These are phyloP conservation scores for Pseudochaenichthys georgianus DNA, from an alignment of 2,797 vertebrate species.

Conservation along the genomic window DNA sequence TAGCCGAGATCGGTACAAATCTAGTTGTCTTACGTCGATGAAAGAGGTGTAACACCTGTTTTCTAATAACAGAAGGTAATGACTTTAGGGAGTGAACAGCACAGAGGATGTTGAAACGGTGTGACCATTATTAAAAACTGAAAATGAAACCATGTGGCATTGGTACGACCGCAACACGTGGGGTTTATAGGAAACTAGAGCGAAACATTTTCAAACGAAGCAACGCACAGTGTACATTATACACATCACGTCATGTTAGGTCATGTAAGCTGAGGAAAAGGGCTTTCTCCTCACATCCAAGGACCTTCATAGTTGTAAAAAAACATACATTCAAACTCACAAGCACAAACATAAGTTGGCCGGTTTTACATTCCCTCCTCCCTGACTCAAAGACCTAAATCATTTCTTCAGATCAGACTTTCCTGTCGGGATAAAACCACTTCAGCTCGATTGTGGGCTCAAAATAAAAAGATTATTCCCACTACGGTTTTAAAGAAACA, in stretches of 20 bases:
- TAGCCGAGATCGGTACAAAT: neutral
- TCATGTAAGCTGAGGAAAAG: neutral
- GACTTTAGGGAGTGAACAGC: neutral
- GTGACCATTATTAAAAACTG: conserved; percentile 9
- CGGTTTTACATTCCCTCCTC: conserved; percentile 24
- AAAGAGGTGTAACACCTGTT: conserved; percentile 1
- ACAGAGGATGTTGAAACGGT: conserved; percentile 12
- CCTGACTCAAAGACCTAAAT: conserved; percentile 48
- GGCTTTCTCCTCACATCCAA: no score
- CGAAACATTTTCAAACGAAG: conserved; percentile 1
- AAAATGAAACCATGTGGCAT: conserved; percentile 31
- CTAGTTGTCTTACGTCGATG: neutral
- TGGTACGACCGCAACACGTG: neutral
- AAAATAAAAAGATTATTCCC: conserved; percentile 25
- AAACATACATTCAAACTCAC: neutral
- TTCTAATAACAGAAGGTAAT: neutral
- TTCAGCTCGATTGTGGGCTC: conserved; percentile 63
- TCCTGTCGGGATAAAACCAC: conserved; percentile 66
- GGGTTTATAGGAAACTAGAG: neutral
- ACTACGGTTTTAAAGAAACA: conserved; percentile 23
- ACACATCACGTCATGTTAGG: neutral
- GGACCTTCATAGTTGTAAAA: neutral
- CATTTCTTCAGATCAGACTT: conserved; percentile 50
- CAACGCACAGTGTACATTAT: neutral
- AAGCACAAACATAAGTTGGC: conserved; percentile 4